Conservation (phyloP, 2,113 vertebrate species). For the Solenodon paradoxus region DNA sequence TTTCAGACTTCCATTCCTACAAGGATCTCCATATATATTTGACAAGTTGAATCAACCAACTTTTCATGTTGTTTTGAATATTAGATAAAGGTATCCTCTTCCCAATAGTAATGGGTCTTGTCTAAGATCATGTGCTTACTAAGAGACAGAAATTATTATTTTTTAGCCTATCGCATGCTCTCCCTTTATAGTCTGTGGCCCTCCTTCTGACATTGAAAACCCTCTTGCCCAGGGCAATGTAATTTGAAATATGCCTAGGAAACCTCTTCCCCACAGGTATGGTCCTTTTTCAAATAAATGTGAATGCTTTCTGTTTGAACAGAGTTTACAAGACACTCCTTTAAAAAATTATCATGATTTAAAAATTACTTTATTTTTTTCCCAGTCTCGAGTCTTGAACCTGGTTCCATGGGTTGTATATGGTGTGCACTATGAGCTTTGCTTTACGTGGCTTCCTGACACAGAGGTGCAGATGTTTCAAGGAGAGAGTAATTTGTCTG, state of each 20-base stretch:
- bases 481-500: background rate
- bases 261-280: background rate
- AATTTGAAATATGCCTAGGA: background rate
- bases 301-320: background rate
- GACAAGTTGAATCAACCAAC: background rate
- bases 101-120: background rate
- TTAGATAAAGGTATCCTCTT: constrained; percentile 12
- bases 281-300: background rate
- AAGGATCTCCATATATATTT: background rate
- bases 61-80: constrained; percentile 1
- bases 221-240: background rate
- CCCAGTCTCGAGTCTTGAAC: no score
- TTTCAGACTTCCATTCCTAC: background rate
- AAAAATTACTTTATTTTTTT: no score
- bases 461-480: background rate
- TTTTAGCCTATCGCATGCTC: background rate
- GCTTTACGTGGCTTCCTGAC: no score
- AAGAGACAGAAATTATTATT: background rate
- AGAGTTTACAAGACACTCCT: background rate
- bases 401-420: no score
- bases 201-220: background rate
- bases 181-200: background rate
- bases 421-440: no score
- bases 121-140: background rate
- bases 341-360: no score